phyloP scores from a whole-genome alignment of 2,797 vertebrate species.

The Micropoecilia bifurca region DNA sequence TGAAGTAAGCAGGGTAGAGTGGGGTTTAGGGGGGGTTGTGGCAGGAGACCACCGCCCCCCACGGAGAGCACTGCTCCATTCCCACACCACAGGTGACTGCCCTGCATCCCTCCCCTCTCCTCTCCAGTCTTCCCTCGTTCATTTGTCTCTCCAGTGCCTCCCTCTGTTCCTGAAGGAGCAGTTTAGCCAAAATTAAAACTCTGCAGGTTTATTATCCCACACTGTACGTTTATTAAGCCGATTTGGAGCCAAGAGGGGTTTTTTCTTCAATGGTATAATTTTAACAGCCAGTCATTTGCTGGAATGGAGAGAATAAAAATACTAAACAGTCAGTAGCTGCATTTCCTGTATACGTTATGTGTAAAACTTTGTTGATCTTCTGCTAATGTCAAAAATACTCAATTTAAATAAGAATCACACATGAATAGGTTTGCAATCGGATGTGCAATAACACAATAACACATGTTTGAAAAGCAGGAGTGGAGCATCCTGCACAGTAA shows the following conservation, averaged over 20 bases:
- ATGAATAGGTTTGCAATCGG: too few relatives aligned
- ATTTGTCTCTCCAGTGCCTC: constrained; percentile 25
- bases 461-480: too few relatives aligned
- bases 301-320: neutral
- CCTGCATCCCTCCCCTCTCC: constrained; percentile 44
- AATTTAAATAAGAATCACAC: too few relatives aligned
- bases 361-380: too few relatives aligned
- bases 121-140: constrained; percentile 26
- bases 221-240: neutral
- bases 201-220: neutral
- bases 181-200: constrained; percentile 7
- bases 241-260: neutral
- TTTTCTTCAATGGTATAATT: neutral
- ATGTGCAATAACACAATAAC: too few relatives aligned
- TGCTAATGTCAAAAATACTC: too few relatives aligned
- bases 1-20: constrained; percentile 45
- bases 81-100: constrained; percentile 79
- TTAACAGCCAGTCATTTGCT: neutral
- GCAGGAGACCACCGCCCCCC: constrained; percentile 55
- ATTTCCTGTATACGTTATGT: too few relatives aligned
- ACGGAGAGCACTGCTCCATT: constrained; percentile 68
- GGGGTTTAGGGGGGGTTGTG: constrained; percentile 16
- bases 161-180: constrained; percentile 51
- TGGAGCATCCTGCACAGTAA: too few relatives aligned
- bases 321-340: neutral